Conservation (phyloP, 1,140 invertebrate genomes). For the Platyura marginata region DNA sequence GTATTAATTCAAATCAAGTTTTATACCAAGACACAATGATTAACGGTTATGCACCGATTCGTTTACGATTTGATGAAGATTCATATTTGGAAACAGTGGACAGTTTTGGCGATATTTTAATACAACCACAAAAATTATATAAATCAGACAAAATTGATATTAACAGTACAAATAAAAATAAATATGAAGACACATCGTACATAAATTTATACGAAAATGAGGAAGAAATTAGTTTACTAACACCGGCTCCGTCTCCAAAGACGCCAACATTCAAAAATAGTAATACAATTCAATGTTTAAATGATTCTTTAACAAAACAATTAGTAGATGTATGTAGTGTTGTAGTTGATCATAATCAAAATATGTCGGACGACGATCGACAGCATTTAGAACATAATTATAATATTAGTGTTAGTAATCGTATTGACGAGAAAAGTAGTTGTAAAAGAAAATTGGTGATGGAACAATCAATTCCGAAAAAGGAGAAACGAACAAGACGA, state of each 20-base stretch:
- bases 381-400: background rate
- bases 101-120: background rate
- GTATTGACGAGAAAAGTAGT: background rate
- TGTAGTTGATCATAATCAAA: no score
- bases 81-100: background rate
- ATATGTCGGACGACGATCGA: background rate
- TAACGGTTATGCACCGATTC: background rate
- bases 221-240: no score
- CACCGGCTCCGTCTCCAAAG: background rate
- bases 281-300: no score
- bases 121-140: background rate
- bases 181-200: no score
- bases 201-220: no score
- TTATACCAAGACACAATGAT: background rate
- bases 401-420: background rate
- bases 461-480: background rate
- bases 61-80: background rate
- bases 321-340: no score
- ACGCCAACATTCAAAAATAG: background rate
- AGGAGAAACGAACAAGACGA: background rate
- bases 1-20: no score
- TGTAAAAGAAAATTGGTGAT: background rate
- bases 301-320: no score
- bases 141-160: no score
- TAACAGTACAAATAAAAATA: no score